These are phyloP conservation scores for Hydrophis major DNA, from an alignment of 2,797 vertebrate species.

Conservation along the genomic window DNA sequence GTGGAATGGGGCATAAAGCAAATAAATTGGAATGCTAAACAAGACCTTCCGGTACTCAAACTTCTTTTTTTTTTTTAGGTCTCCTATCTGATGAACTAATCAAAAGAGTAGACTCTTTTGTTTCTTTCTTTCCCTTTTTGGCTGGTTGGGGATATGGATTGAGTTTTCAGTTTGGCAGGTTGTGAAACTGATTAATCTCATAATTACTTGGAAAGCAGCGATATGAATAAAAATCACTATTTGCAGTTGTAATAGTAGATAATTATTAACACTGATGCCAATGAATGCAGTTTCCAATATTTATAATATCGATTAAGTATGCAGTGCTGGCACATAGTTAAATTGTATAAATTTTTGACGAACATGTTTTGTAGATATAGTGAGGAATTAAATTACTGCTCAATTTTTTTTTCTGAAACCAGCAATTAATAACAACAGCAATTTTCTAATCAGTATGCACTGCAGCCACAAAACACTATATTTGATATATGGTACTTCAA, in stretches of 20 bases:
- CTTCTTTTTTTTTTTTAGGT: not conserved
- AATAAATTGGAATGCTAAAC: not conserved
- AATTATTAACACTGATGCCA: not conserved
- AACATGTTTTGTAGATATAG: not conserved
- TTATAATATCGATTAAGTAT: not conserved
- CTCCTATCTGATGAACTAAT: not conserved
- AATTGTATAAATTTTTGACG: not conserved
- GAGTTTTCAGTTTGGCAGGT: not conserved
- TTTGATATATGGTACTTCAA: not conserved
- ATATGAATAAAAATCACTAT: not conserved
- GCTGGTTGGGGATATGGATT: not conserved
- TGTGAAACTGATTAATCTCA: not conserved
- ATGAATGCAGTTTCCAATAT: not conserved
- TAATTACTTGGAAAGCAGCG: not conserved
- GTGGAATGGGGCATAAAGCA: not conserved
- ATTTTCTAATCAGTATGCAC: not conserved
- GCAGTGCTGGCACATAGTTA: not conserved
- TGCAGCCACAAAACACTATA: not conserved
- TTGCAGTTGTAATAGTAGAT: not conserved
- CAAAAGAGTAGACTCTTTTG: not conserved
- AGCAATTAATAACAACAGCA: not conserved
- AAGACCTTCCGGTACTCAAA: not conserved
- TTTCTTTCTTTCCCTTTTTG: not conserved
- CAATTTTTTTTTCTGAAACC: not conserved
- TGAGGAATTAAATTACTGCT: not conserved